These are phyloP conservation scores for Nipponacmea schrenckii DNA, from an alignment of 2,888 invertebrate species.

Conservation along the genomic window DNA sequence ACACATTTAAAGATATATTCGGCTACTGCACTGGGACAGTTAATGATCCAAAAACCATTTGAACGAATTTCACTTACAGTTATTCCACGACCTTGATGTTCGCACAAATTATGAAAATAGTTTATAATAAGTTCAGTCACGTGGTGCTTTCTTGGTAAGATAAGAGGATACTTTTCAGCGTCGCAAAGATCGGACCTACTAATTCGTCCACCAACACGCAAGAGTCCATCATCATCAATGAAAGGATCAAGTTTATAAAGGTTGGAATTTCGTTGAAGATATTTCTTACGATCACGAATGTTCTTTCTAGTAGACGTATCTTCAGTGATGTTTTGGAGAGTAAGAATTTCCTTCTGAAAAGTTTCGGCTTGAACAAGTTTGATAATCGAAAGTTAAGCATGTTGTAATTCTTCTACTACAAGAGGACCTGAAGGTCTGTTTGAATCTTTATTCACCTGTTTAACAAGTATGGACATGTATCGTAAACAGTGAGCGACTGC, in stretches of 20 bases:
- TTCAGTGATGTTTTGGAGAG: too few relatives aligned
- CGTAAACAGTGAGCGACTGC: not conserved
- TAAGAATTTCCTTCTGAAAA: not conserved
- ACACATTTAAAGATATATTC: conserved; percentile 46
- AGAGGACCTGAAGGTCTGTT: not conserved
- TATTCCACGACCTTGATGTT: conserved; percentile 27
- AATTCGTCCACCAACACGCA: not conserved
- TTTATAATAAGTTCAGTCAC: conserved; percentile 21
- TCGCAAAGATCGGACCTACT: not conserved
- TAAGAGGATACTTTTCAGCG: conserved; percentile 31
- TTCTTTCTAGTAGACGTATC: too few relatives aligned
- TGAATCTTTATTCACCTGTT: not conserved
- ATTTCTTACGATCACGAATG: too few relatives aligned
- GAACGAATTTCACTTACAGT: conserved; percentile 33
- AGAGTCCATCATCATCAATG: too few relatives aligned
- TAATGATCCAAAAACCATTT: conserved; percentile 55
- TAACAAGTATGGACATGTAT: not conserved
- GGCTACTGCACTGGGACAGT: conserved; percentile 38
- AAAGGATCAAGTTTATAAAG: too few relatives aligned
- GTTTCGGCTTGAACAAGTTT: not conserved
- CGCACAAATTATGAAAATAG: not conserved
- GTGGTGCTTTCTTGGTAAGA: conserved; percentile 33
- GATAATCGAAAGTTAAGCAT: not conserved
- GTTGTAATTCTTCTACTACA: not conserved
- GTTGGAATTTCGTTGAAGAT: too few relatives aligned